Evolutionary conservation across 2,797 vertebrate species (phyloP), one percentile per base, ranked within the genome.

Genomic region (Eurystomus glaucurus): DNA sequence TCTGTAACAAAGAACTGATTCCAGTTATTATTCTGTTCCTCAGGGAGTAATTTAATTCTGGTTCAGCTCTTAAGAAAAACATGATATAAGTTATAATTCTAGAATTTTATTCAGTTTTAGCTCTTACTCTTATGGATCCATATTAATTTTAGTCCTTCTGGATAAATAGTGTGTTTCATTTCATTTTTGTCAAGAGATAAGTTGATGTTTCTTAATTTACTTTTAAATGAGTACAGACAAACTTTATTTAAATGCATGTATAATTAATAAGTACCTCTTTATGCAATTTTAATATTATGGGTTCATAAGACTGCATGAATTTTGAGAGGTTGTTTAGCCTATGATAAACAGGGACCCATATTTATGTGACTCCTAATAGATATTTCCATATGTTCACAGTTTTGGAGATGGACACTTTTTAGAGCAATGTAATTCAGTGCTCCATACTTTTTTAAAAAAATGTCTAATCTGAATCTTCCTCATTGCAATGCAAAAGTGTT

Each of bases 21-120:
- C 78, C 16, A 82, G 66, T 93, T 94, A 85, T 85, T 95, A 92
- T 76, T 89, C n/a, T 91, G 6, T 87, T 96, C 81, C 74, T 88
- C 8, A 4, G 88, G 86, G 85, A 90, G 33, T 62, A 93, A 94
- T 86, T 86, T 96, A 85, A 81, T 96, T 83, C 57, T 80, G 84
- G 57, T 84, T 93, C 46, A 78, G 14, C 8, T 71, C 23, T 64
- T 84, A 81, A 88, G 58, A 65, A 90, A 91, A 94, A 39, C 9
- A 68, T 62, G 10, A 28, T 61, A 51, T 26, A 74, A 62, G 10
- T 75, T 76, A 58, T 35, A 78, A 58, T 75, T 86, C 57, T 50
- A 69, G 28, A 83, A 46, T 68, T 88, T 60, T 94, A 31, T 90
- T 45, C 45, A 61, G 6, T 65, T 93, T 88, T 84, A 11, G 3